Evolutionary conservation across 2,888 invertebrate species (phyloP), one percentile per base, ranked within the genome.

Genomic region (Drosophila mercatorum): DNA sequence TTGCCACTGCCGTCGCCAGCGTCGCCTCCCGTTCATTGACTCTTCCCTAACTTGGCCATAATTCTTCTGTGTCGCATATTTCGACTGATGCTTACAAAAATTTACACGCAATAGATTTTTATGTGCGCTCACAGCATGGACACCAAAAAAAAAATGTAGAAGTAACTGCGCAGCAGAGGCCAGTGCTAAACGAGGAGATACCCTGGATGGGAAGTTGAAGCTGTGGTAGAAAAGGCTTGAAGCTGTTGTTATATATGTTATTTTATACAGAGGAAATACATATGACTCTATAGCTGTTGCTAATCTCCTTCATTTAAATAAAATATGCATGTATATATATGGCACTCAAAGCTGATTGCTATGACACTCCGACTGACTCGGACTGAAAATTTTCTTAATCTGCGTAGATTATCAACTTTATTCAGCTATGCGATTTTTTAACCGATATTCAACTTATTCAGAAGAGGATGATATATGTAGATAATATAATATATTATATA

Each of bases 51-150:
- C 67, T 81, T 69, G 75, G 69, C 71, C 83, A 80, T 89, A 82
- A 84, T 80, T 88, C 81, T 84, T 77, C 65, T 62, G 59, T 59
- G 57, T 76, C 74, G 74, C 70, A 81, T 76, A 75, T 73, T 78
- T 70, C 65, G 71, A 68, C 49, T 58, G 72, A 63, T 81, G 65
- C 74, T 66, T 52, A 68, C 70, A 84, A 63, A 56, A 82, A 80
- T 91, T 90, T 90, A 88, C 91, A 91, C 90, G 84, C 90, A 83
- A 91, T 90, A 86, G 84, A 90, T 84, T 90, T 91, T 91, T 89
- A 90, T 91, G 88, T 76, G 66, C 80, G 28, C 61, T 71, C 78
- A 56, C 88, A 82, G 69, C 69, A 62, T 71, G 63, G 68, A 43
- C 76, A 61, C 57, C 47, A 47, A 51, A 51, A 60, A 51, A 60